A percentile compares a stretch with the other conserved stretches of the same genome.
Evolutionary conservation across 92 coral and sea anemone genomes (phyloP).

Genomic region (Heliopora coerulea): DNA sequence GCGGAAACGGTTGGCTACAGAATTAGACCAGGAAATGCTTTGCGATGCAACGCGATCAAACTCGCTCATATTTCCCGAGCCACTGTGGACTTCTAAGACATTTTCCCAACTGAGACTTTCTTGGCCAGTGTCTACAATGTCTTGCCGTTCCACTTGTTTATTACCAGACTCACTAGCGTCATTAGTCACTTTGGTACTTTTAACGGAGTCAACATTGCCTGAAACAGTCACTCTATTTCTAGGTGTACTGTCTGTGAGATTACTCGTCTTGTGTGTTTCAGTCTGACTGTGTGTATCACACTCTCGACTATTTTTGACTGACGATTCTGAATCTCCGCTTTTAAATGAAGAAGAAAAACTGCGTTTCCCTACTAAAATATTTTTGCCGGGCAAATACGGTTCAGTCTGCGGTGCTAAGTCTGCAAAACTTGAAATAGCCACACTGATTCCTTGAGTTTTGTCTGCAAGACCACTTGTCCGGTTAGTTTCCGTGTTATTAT

Average conservation of each 20-base stretch:
- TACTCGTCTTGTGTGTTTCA: not conserved
- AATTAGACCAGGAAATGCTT: slow-evolving; percentile 22
- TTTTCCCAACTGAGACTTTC: not conserved
- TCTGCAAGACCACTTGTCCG: no score
- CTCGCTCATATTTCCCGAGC: not conserved
- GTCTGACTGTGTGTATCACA: not conserved
- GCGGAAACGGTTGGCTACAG: slow-evolving; percentile 26
- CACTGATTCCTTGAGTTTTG: no score
- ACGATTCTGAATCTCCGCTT: not conserved
- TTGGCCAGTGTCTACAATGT: not conserved
- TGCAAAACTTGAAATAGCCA: no score
- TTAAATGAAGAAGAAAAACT: not conserved
- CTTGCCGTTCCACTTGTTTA: not conserved
- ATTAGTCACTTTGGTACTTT: not conserved
- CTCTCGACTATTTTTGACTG: no score
- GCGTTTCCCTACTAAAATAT: not conserved
- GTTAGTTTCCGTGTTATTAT: no score
- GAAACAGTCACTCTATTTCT: slow-evolving; percentile 17
- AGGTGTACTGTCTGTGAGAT: not conserved
- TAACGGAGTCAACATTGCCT: not conserved
- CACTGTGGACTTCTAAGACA: not conserved
- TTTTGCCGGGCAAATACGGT: not conserved
- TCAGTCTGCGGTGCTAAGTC: no score
- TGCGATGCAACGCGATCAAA: slow-evolving; percentile 33
- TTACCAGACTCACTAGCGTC: not conserved